Evolutionary conservation across 2,113 vertebrate genomes (phyloP), one percentile per base, ranked within the genome.

Genomic region (Zosterops pallidus): DNA sequence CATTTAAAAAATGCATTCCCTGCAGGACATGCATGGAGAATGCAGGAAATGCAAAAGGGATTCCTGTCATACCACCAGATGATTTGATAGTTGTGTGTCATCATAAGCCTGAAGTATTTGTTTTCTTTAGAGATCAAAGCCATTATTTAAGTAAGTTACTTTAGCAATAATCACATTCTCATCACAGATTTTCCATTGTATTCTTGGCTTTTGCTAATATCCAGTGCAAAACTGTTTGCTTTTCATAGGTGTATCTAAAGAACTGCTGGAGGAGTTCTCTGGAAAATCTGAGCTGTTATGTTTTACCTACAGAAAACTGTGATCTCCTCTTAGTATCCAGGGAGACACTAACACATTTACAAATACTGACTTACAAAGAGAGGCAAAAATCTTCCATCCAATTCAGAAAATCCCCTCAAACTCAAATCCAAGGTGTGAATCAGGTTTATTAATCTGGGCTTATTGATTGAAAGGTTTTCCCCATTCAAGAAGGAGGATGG

Each of bases 61-160:
- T 97, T 83, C 60, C 39, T 79, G 59, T 59, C 79, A 53, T 53
- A n/a, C 46, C 56, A 92, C 46, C 35, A 60, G 71, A 57, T 71
- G n/a, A 53, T 53, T 39, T 24, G 11, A n/a, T 62, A 23, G 20
- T 5, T 65, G 47, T 82, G n/a, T 68, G 50, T 90, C 42, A 82
- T 79, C 37, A 29, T 68, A 75, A 76, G 23, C 29, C n/a, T 71
- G 7, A 37, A 53, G n/a, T 68, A 50, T 79, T 79, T 92, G 29
- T 94, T 92, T 92, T 76, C 60, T 76, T 78, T 79, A 53, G 70
- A 84, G 19, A 89, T 75, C 46, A 91, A 94, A 94, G 55, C 23
- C 26, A 68, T 60, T 71, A 56, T 67, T 81, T 86, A 83, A 47
- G 24, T 41, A 65, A 84, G 44, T 71, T 64, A 31, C 76, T 91